These are phyloP conservation scores for Epirrita christyi DNA, from an alignment of 2,888 invertebrate species.

Conservation along the genomic window DNA sequence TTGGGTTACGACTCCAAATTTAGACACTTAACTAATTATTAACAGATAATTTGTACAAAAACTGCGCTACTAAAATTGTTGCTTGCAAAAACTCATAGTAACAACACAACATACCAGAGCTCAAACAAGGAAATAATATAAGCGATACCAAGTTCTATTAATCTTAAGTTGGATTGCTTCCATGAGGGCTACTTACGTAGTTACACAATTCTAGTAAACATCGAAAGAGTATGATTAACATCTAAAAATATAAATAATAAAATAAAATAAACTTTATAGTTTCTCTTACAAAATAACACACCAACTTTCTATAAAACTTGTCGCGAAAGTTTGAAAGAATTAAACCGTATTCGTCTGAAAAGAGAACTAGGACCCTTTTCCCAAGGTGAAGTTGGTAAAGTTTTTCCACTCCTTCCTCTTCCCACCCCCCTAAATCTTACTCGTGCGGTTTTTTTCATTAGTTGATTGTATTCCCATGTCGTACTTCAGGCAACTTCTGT, in stretches of 20 bases:
- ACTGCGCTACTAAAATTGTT: too few species aligned
- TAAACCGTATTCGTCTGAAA: slow-evolving; percentile 20
- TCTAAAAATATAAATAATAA: neutral
- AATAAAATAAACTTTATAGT: too few species aligned
- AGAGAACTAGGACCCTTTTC: slow-evolving; percentile 5
- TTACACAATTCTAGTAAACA: too few species aligned
- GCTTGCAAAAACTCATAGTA: slow-evolving; percentile 25
- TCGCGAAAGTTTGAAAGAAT: slow-evolving; percentile 1
- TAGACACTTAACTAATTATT: too few species aligned
- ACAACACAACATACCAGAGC: neutral
- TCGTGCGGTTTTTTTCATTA: slow-evolving; percentile 48
- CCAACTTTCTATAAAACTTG: slow-evolving; percentile 8
- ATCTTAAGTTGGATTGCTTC: too few species aligned
- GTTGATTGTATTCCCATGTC: slow-evolving; percentile 45
- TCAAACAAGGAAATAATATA: neutral
- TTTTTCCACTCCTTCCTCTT: slow-evolving; percentile 7
- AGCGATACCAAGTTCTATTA: neutral
- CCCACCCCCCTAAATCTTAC: slow-evolving; percentile 1
- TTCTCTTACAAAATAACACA: slow-evolving; percentile 2
- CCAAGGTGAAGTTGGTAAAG: slow-evolving; percentile 19
- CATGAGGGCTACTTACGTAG: too few species aligned
- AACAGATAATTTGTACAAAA: too few species aligned
- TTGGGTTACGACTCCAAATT: too few species aligned
- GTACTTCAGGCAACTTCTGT: slow-evolving; percentile 9
- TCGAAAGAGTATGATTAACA: neutral